Percentiles rank a stretch among this genome's conserved stretches.
Evolutionary conservation across 2,888 invertebrate genomes (phyloP).

Genomic region (Tiphia femorata): DNA sequence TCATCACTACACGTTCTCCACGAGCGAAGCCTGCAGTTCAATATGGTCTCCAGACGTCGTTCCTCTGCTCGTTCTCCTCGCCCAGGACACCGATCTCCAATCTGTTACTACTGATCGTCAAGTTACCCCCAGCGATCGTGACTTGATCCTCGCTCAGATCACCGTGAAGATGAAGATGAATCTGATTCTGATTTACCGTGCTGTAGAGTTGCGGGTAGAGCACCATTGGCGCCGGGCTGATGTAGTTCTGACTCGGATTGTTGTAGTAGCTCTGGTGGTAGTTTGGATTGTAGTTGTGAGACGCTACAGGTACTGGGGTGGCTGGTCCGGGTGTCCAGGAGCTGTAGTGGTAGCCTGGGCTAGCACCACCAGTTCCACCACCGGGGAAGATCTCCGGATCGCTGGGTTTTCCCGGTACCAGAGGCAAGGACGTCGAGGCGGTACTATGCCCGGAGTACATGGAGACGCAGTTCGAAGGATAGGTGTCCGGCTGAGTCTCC

Average conservation of each 20-base stretch:
- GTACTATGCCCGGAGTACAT: constrained; percentile 60
- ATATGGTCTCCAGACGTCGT: constrained; percentile 83
- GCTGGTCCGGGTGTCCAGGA: constrained; percentile 69
- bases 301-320: constrained; percentile 53
- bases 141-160: constrained; percentile 65
- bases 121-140: constrained; percentile 68
- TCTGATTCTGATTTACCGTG: constrained; percentile 89
- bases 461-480: constrained; percentile 64
- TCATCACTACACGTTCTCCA: too few species aligned
- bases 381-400: constrained; percentile 56
- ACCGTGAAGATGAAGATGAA: constrained; percentile 82
- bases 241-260: constrained; percentile 74
- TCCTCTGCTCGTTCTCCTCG: constrained; percentile 71
- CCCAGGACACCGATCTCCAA: constrained; percentile 71
- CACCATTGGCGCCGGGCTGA: constrained; percentile 78
- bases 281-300: constrained; percentile 75
- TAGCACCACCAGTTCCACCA: constrained; percentile 50
- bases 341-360: constrained; percentile 64
- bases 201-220: constrained; percentile 84
- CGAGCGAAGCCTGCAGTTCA: constrained; percentile 68
- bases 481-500: constrained; percentile 60
- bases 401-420: constrained; percentile 54
- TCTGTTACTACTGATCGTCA: constrained; percentile 70
- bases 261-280: constrained; percentile 82
- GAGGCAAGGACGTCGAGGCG: constrained; percentile 45